Base-by-base conservation (phyloP, 2,113 vertebrate species). In the Gobiocypris rarus region DNA sequence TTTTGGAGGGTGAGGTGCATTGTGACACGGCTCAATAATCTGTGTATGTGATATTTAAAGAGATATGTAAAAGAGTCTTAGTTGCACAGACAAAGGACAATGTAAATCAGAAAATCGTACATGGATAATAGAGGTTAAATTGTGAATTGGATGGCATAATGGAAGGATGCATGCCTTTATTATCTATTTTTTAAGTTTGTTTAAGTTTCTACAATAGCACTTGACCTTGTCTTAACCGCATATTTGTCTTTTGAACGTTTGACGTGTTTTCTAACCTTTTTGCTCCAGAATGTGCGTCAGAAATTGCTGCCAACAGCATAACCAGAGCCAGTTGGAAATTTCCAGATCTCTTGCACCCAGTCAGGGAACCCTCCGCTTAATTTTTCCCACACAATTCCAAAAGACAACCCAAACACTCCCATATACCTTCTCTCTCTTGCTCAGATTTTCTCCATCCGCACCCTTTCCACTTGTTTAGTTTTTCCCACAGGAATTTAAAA, bases 201-300 rank as follows among this genome's bases (percentile, higher is more conserved):
- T 73, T 19, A 59, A 59, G 74, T 88, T 89, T 90, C 69, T 56
- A 89, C 73, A 83, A 87, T 87, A 77, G 82, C 86, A 73, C 43
- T 67, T 67, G 78, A 52, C 73, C 50, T 71, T 78, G 73, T 28
- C 4, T 26, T 80, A 85, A 91, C 88, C 90, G 87, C 89, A 90
- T 86, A 83, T 86, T 58, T 87, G 82, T 63, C 84, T 84, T 74
- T 58, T 81, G 71, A 87, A 83, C 69, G 41, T 89, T 87, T 93
- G 92, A 92, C 87, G 89, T 91, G 87, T 88, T 90, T 90, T 86
- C 82, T 85, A 91, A 90, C 89, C 90, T 91, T 84, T 85, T 88
- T 88, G 87, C 85, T 90, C 89, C 89, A 86, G 88, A 73, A 88
- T 83, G 90, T 88, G 91, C 89, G 90, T 92, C 92, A 91, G 82